Evolutionary conservation across 2,888 invertebrate genomes (phyloP), one percentile per base, ranked within the genome.

Genomic region (Drosophila buzzatii): DNA sequence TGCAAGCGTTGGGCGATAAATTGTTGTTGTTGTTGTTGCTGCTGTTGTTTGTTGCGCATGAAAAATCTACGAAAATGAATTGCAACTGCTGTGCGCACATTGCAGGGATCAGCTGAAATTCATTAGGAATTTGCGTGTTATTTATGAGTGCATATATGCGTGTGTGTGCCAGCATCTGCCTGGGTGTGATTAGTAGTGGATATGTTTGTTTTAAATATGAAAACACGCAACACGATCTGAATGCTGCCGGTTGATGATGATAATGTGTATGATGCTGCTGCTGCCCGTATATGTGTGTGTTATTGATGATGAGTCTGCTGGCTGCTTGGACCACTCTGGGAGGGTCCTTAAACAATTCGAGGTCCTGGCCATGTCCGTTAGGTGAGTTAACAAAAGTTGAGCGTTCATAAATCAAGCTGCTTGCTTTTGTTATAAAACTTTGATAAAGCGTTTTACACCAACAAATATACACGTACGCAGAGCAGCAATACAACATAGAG

Each of bases 71-170:
- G 80, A 88, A 85, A 78, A 87, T 89, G 85, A 88, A 89, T 89
- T 84, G 89, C 87, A 85, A 83, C 81, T 87, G 85, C 58, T 80
- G 73, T 59, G 76, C 66, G 73, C 75, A 80, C 77, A 76, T 70
- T 82, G 80, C 81, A 79, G 76, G 89, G 86, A 90, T 89, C 87
- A 90, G 88, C 86, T 90, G 90, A 85, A 87, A 87, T 87, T 87
- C 87, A 90, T 90, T 89, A 87, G 84, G 89, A 87, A 82, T 87
- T 87, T 87, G 77, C 87, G 84, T 85, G 86, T 87, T 88, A 88
- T 87, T 87, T 87, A 87, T 90, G 86, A 89, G 74, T 76, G 66
- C 45, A 55, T 60, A 42, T 14, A 23, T 62, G 56, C 37, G 68
- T 10, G 33, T 64, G 56, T 45, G 61, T 68, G 10, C 39, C 10